A percentile compares a stretch with the other conserved stretches of the same genome.
Conservation (phyloP, 2,888 invertebrate genomes). For the Apamea epomidion region DNA sequence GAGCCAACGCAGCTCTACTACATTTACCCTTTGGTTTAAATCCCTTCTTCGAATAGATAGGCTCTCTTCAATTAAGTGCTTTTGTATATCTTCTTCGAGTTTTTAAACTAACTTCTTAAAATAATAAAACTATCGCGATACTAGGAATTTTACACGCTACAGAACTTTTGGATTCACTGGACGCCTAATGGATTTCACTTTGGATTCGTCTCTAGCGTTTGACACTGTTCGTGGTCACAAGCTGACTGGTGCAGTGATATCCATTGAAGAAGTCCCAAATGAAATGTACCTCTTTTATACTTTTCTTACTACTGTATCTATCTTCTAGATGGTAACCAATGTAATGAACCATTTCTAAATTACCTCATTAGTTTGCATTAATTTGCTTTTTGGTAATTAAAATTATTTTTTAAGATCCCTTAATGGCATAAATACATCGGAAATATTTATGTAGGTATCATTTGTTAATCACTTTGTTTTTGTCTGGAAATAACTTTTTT, state of each 20-base stretch:
- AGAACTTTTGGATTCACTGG: slow-evolving; percentile 9
- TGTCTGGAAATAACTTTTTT: background rate
- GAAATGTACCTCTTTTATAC: background rate
- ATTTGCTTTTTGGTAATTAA: background rate
- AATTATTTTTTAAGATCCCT: background rate
- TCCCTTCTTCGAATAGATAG: background rate
- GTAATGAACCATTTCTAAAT: slow-evolving; percentile 5
- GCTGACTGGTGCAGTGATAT: slow-evolving; percentile 8
- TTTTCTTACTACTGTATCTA: background rate
- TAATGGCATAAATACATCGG: background rate
- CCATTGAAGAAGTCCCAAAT: background rate
- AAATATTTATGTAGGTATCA: background rate
- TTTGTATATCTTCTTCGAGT: slow-evolving; percentile 3
- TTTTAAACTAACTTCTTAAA: background rate
- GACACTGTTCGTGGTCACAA: slow-evolving; percentile 17
- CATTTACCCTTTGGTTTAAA: background rate
- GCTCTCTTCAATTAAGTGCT: background rate
- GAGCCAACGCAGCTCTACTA: too few species aligned
- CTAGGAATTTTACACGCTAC: too few species aligned
- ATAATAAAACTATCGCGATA: slow-evolving; percentile 4
- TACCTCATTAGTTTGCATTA: slow-evolving; percentile 5
- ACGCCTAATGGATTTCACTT: background rate
- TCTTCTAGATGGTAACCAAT: background rate
- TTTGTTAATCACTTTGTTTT: slow-evolving; percentile 2
- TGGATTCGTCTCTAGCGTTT: slow-evolving; percentile 10